Conservation (phyloP, 2,797 vertebrate species). For the Acrocephalus scirpaceus region DNA sequence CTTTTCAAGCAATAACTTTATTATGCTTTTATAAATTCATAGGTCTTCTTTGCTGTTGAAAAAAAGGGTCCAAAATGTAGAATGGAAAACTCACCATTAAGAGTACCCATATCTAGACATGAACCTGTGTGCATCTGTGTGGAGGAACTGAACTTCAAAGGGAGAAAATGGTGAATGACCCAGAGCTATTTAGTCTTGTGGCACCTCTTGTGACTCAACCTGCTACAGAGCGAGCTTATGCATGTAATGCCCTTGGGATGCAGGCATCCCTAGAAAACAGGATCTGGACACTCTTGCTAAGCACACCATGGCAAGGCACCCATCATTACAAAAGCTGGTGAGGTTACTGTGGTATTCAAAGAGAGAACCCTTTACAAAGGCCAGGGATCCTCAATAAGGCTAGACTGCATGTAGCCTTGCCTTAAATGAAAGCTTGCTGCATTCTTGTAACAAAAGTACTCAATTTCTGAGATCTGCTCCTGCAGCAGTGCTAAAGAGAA, state of each 20-base stretch:
- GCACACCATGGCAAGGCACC: background rate
- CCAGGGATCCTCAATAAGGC: background rate
- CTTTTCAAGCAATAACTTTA: background rate
- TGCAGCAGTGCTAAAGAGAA: background rate
- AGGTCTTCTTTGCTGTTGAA: background rate
- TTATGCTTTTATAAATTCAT: background rate
- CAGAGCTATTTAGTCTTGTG: background rate
- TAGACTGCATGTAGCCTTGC: background rate
- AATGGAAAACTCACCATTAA: background rate
- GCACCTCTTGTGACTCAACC: background rate
- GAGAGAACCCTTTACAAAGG: background rate
- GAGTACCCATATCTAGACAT: background rate
- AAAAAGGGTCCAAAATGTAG: background rate
- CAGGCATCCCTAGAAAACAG: rapidly evolving
- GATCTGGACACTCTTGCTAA: background rate
- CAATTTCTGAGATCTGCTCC: background rate
- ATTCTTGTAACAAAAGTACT: background rate
- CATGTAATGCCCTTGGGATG: background rate
- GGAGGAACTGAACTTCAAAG: background rate
- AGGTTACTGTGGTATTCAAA: background rate
- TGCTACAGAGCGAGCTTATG: background rate
- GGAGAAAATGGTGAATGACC: background rate
- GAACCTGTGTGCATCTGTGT: background rate
- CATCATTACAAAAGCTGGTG: background rate
- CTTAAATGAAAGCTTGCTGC: background rate